A percentile compares a stretch with the other conserved stretches of the same genome.
Conservation (phyloP, 2,113 vertebrate genomes). For the Corvus cornix region DNA sequence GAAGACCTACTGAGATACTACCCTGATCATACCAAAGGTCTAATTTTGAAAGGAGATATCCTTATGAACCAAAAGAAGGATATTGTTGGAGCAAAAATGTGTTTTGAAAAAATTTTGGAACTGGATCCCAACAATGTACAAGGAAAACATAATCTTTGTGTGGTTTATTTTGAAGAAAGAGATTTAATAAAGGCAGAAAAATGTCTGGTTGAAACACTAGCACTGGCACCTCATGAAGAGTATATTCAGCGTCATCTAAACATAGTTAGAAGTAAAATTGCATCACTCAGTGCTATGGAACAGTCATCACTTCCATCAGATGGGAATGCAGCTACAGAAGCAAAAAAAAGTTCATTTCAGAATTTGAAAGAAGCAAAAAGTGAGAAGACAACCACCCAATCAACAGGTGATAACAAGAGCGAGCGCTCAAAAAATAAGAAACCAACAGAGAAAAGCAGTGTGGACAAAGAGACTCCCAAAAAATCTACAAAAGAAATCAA, state of each 20-base stretch:
- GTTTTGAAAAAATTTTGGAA: constrained; percentile 89
- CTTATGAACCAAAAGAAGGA: constrained; percentile 99
- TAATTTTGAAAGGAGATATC: constrained; percentile 97
- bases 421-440: constrained; percentile 72
- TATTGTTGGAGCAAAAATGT: constrained; percentile 87
- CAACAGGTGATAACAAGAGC: constrained; percentile 54
- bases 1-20: constrained; percentile 89
- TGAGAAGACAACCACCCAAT: constrained; percentile 73
- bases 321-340: constrained; percentile 34
- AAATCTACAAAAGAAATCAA: constrained; percentile 92
- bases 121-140: constrained; percentile 93
- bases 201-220: constrained; percentile 90
- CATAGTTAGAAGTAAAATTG: constrained; percentile 93
- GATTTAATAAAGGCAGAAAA: constrained; percentile 88
- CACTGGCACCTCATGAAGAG: constrained; percentile 92
- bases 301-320: constrained; percentile 63
- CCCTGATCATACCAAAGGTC: constrained; percentile 94
- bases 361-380: constrained; percentile 74
- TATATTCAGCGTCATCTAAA: constrained; percentile 92
- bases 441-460: constrained; percentile 69
- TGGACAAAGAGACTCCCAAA: constrained; percentile 78
- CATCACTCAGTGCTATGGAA: constrained; percentile 77
- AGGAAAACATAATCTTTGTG: constrained; percentile 96
- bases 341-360: constrained; percentile 52
- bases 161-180: constrained; percentile 96